Conservation (phyloP, 2,888 invertebrate species). For the Teleiodes luculella region DNA sequence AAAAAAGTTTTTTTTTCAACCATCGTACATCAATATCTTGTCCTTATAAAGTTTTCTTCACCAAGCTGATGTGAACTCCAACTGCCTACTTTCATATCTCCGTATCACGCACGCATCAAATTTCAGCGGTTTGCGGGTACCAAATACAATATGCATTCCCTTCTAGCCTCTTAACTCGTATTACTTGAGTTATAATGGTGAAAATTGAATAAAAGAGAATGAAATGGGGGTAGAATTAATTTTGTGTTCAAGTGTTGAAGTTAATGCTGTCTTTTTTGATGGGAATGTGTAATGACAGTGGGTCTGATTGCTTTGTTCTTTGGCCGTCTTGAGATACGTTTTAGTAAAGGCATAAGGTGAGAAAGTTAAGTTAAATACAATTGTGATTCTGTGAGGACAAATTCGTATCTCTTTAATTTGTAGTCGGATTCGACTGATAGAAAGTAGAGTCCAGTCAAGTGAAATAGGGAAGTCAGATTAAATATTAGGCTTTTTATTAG, state of each 20-base stretch:
- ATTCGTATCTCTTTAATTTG: too few relatives aligned
- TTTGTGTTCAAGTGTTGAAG: slow-evolving; percentile 18
- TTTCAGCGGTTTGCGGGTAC: slow-evolving; percentile 20
- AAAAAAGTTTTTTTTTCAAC: too few relatives aligned
- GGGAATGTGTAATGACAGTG: slow-evolving; percentile 17
- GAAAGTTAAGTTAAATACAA: too few relatives aligned
- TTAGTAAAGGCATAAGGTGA: too few relatives aligned
- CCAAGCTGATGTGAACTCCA: not conserved
- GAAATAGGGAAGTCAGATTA: too few relatives aligned
- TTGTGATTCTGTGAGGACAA: too few relatives aligned
- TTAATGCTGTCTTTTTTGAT: slow-evolving; percentile 16
- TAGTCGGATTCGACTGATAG: too few relatives aligned
- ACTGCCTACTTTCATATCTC: slow-evolving; percentile 5
- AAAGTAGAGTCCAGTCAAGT: too few relatives aligned
- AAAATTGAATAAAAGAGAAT: not conserved
- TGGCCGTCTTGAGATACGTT: not conserved
- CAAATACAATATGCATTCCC: not conserved
- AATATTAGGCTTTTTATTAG: too few relatives aligned
- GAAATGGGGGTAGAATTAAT: not conserved
- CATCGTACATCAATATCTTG: not conserved
- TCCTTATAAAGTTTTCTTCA: not conserved
- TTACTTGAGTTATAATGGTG: not conserved
- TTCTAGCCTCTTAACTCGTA: not conserved
- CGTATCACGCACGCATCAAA: slow-evolving; percentile 5
- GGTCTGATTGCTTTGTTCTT: slow-evolving; percentile 5